Percentiles rank a stretch among this genome's conserved stretches.
phyloP scores from a whole-genome alignment of 1,140 invertebrate species.

The Octopus bimaculoides region DNA sequence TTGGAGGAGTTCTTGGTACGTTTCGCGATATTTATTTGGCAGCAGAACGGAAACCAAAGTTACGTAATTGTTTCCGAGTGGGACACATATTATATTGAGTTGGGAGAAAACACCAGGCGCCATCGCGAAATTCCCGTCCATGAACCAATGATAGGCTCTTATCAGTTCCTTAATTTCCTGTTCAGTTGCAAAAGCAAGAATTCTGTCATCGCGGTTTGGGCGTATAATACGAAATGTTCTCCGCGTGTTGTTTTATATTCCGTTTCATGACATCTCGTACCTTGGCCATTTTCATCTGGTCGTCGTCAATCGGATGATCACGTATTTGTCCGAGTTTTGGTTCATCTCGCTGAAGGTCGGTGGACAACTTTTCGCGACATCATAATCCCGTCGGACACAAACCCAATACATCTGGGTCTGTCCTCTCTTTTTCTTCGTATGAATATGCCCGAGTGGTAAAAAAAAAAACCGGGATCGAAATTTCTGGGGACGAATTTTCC shows the following conservation, averaged over 20 bases:
- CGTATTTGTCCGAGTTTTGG: too few species aligned
- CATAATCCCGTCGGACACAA: not conserved
- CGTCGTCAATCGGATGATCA: too few species aligned
- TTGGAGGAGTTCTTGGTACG: slow-evolving; percentile 16
- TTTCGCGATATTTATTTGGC: slow-evolving; percentile 8
- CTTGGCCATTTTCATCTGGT: too few species aligned
- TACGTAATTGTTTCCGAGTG: not conserved
- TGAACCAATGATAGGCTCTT: not conserved
- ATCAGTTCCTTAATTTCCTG: not conserved
- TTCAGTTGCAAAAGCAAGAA: slow-evolving; percentile 12
- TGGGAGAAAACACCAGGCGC: not conserved
- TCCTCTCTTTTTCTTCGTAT: not conserved
- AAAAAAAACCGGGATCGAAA: not conserved
- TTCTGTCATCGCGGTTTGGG: not conserved
- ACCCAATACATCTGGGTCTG: not conserved
- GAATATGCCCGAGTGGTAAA: not conserved
- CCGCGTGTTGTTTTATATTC: not conserved
- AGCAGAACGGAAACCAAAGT: slow-evolving; percentile 14
- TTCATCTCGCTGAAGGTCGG: too few species aligned
- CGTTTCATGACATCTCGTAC: too few species aligned
- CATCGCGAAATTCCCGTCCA: not conserved
- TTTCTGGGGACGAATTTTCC: not conserved
- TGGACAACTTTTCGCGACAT: too few species aligned
- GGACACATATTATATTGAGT: slow-evolving; percentile 3
- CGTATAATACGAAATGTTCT: slow-evolving; percentile 15